Conservation (phyloP, 2,113 vertebrate genomes). For the Oreochromis niloticus region DNA sequence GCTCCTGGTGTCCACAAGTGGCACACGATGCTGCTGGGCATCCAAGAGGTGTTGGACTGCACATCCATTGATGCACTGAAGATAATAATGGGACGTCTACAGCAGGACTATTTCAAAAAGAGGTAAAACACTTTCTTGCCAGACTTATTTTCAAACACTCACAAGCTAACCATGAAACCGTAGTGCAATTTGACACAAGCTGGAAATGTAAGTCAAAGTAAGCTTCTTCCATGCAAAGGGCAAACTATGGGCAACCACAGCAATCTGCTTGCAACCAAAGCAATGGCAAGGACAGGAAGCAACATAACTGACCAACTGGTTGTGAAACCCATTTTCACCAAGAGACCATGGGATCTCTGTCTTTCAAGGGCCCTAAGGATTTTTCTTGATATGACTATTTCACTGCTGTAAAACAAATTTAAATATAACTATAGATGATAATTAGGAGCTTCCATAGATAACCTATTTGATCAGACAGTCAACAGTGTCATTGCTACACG, state of each 20-base stretch:
- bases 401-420: neutral
- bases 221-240: neutral
- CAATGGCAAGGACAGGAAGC: neutral
- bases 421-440: neutral
- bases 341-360: neutral
- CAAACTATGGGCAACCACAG: accelerated
- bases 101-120: neutral
- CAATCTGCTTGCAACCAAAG: neutral
- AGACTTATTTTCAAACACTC: neutral
- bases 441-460: neutral
- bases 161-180: neutral
- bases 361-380: neutral
- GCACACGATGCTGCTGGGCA: neutral
- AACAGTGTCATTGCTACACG: neutral
- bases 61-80: neutral
- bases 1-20: neutral
- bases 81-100: neutral
- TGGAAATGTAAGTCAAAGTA: neutral
- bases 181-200: neutral
- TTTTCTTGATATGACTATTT: neutral
- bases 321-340: neutral
- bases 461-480: neutral
- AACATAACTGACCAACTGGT: neutral
- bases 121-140: slow-evolving; percentile 22
- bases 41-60: slow-evolving; percentile 16